Evolutionary conservation across 2,797 vertebrate genomes (phyloP).

Genomic region (Crax fasciolata): DNA sequence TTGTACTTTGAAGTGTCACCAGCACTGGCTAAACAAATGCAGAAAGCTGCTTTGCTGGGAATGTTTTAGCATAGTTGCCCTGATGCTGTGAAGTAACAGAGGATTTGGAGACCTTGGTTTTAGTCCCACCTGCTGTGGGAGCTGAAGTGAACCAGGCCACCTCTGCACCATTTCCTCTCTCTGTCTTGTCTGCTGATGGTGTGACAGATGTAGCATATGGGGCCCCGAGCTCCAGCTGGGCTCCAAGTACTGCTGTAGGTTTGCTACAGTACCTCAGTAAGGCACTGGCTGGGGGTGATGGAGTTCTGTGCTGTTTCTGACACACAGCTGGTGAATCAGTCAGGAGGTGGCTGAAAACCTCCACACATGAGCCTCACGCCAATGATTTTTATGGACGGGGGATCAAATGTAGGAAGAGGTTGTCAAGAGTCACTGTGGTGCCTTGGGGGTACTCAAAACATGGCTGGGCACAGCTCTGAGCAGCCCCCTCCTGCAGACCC

Average conservation of each 20-base stretch:
- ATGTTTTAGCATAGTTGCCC: neutral
- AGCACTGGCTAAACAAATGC: accelerated
- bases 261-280: neutral
- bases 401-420: neutral
- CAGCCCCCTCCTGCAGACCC: neutral
- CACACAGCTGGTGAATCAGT: accelerated
- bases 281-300: neutral
- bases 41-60: neutral
- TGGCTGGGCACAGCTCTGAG: neutral
- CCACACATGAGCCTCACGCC: neutral
- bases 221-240: neutral
- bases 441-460: neutral
- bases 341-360: neutral
- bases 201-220: neutral
- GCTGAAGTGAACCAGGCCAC: neutral
- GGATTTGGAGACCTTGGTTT: neutral
- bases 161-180: neutral
- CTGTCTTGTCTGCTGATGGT: neutral
- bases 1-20: neutral
- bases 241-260: neutral
- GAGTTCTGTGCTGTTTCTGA: neutral
- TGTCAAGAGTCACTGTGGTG: neutral
- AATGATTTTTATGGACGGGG: neutral
- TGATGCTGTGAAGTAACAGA: neutral
- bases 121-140: neutral